A percentile compares a stretch with the other conserved stretches of the same genome.
phyloP scores from a whole-genome alignment of 2,888 invertebrate species.

The Lutraria lutraria region DNA sequence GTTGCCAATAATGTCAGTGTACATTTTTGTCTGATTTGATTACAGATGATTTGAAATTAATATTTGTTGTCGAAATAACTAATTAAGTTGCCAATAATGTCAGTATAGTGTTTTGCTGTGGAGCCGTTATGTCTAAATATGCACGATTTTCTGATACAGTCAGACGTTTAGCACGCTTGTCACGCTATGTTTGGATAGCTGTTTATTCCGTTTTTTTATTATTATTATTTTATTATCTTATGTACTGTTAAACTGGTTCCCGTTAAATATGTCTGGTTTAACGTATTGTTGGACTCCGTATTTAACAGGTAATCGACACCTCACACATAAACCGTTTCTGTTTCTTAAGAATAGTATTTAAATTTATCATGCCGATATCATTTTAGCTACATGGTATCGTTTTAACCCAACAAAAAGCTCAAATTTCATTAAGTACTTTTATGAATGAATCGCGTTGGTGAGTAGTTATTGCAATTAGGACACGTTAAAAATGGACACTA shows the following conservation, averaged over 20 bases:
- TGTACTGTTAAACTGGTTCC: too few species aligned
- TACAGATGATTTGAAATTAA: too few species aligned
- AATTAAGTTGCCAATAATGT: constrained; percentile 5
- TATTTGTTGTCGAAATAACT: not conserved
- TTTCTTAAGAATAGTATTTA: constrained; percentile 16
- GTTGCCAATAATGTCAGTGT: too few species aligned
- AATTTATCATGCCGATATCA: not conserved
- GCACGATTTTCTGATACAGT: not conserved
- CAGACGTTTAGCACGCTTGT: not conserved
- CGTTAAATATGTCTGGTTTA: too few species aligned
- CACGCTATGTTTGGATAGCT: not conserved
- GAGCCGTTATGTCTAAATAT: not conserved
- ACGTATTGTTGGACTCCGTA: not conserved
- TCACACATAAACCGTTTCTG: not conserved
- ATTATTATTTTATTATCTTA: too few species aligned
- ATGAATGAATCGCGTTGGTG: not conserved
- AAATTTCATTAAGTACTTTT: not conserved
- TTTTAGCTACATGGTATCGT: not conserved
- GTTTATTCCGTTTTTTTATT: not conserved
- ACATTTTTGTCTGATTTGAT: too few species aligned
- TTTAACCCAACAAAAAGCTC: not conserved
- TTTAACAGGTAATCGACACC: not conserved
- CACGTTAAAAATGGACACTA: not conserved
- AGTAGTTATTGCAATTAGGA: not conserved
- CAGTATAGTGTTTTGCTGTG: not conserved